phyloP scores from a whole-genome alignment of 2,888 invertebrate species.

The Panzeria rudis region DNA sequence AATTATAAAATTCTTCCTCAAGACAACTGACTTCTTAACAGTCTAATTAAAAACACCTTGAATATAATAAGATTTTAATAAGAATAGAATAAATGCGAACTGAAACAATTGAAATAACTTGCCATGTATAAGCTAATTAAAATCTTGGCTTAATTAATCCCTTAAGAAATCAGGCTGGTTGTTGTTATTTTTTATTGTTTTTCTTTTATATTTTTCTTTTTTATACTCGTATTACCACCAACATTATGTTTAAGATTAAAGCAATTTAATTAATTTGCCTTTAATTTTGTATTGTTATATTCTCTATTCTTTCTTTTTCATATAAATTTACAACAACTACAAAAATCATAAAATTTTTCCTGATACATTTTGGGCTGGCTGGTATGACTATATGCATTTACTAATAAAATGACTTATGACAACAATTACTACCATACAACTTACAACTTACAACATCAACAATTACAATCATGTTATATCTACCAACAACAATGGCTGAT shows the following conservation, averaged over 20 bases:
- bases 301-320: slow-evolving; percentile 23
- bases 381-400: slow-evolving; percentile 28
- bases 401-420: slow-evolving; percentile 51
- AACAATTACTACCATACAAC: slow-evolving; percentile 46
- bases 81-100: neutral
- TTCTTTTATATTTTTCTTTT: neutral
- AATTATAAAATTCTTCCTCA: neutral
- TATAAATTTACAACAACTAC: neutral
- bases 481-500: slow-evolving; percentile 9
- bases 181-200: slow-evolving; percentile 18
- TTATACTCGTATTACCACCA: neutral
- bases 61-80: neutral
- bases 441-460: slow-evolving; percentile 46
- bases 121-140: slow-evolving; percentile 51
- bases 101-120: slow-evolving; percentile 25
- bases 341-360: slow-evolving; percentile 22
- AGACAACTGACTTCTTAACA: neutral
- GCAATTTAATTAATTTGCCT: slow-evolving; percentile 54
- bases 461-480: slow-evolving; percentile 50
- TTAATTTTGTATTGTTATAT: slow-evolving; percentile 38
- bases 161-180: slow-evolving; percentile 56
- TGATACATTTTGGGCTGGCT: neutral
- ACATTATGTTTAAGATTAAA: slow-evolving; percentile 35
- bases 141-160: slow-evolving; percentile 63
- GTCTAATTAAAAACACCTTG: slow-evolving; percentile 34